These are phyloP conservation scores for Sterrhoptilus dennistouni DNA, from an alignment of 2,113 vertebrate genomes.

Conservation along the genomic window DNA sequence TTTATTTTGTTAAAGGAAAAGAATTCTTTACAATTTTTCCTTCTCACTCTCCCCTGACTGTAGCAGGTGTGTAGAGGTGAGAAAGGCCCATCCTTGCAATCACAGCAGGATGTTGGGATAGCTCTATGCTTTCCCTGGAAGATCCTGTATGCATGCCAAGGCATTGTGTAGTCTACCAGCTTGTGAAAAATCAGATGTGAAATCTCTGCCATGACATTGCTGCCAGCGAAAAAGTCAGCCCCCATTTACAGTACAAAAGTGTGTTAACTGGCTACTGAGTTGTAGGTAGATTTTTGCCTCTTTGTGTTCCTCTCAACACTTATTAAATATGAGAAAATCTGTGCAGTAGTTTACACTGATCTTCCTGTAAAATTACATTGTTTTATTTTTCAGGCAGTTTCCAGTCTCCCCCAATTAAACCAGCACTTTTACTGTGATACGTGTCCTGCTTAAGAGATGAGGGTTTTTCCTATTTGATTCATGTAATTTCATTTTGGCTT, in stretches of 20 bases:
- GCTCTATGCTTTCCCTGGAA: neutral
- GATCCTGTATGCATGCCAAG: neutral
- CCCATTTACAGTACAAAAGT: neutral
- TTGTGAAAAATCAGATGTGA: neutral
- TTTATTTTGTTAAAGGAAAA: neutral
- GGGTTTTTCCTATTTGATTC: neutral
- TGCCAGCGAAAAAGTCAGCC: neutral
- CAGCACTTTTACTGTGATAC: neutral
- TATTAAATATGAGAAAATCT: neutral
- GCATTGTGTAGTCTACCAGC: neutral
- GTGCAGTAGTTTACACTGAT: neutral
- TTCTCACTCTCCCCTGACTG: neutral
- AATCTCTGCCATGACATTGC: neutral
- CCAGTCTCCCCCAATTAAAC: neutral
- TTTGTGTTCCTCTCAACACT: neutral
- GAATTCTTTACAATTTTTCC: neutral
- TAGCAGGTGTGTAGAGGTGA: neutral
- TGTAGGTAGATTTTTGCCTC: neutral
- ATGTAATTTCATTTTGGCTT: neutral
- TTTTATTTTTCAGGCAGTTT: constrained; percentile 14
- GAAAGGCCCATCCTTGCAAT: neutral
- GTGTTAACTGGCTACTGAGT: neutral
- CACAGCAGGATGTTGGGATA: neutral
- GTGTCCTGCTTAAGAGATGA: neutral
- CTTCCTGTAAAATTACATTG: neutral